These are phyloP conservation scores for Aspiorhynchus laticeps DNA, from an alignment of 2,113 vertebrate genomes.

Conservation along the genomic window DNA sequence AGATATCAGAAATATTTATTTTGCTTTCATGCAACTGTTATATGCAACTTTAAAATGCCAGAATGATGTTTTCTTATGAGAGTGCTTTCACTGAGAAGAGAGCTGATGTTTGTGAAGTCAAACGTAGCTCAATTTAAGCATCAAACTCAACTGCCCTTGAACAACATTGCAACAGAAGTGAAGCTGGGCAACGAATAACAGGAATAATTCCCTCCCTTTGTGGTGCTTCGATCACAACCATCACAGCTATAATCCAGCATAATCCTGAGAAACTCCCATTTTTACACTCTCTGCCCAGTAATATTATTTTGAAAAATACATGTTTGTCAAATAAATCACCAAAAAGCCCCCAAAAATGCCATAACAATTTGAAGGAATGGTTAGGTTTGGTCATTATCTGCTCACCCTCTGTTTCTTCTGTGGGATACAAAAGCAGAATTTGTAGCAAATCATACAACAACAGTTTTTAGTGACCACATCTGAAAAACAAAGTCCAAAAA, in stretches of 20 bases:
- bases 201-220: neutral
- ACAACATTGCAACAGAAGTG: neutral
- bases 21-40: neutral
- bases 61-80: neutral
- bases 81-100: neutral
- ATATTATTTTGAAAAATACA: neutral
- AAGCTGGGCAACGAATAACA: neutral
- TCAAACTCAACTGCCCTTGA: neutral
- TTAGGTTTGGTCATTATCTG: neutral
- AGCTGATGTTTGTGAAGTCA: neutral
- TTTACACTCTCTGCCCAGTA: neutral
- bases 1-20: neutral
- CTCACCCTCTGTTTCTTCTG: neutral
- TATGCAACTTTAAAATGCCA: neutral
- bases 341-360: neutral
- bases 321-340: neutral
- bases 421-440: neutral
- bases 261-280: neutral
- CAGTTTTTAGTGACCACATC: neutral
- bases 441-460: neutral
- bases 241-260: neutral
- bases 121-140: too few species aligned
- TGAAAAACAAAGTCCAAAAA: neutral
- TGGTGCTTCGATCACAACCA: neutral
- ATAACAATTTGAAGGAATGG: neutral